Conservation (phyloP, 2,888 invertebrate genomes). For the Plebejus melissa region DNA sequence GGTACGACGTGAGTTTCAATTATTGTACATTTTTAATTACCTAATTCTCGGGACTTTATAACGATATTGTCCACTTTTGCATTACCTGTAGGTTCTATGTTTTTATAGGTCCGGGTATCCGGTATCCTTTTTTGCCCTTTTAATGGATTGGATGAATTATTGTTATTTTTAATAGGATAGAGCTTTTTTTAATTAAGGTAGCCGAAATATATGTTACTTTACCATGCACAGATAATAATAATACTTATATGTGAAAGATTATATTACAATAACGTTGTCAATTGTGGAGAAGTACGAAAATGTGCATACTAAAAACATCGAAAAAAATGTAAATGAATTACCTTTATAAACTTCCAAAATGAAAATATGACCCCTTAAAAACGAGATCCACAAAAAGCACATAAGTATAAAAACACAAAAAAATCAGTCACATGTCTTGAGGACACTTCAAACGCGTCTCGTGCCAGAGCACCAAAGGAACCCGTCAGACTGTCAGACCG, state of each 20-base stretch:
- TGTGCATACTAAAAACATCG: neutral
- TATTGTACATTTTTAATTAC: conserved; percentile 6
- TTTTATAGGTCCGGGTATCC: no score
- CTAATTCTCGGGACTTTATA: neutral
- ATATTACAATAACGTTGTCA: neutral
- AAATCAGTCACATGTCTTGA: conserved; percentile 13
- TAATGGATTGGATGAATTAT: no score
- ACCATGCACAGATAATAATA: no score
- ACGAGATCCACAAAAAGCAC: neutral
- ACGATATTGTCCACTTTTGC: neutral
- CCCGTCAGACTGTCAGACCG: conserved; percentile 27
- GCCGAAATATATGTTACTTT: no score
- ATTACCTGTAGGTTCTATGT: no score
- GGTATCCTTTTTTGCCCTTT: no score
- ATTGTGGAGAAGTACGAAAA: neutral
- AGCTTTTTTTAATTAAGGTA: neutral
- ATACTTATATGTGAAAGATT: neutral
- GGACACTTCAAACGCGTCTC: conserved; percentile 6
- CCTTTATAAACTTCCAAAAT: neutral
- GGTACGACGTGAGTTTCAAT: neutral
- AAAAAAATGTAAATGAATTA: neutral
- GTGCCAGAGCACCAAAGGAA: neutral
- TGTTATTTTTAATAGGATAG: no score
- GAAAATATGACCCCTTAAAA: neutral
- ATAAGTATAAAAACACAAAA: conserved; percentile 4